Evolutionary conservation across 2,797 vertebrate species (phyloP), one percentile per base, ranked within the genome.

Genomic region (Poecilia wingei): DNA sequence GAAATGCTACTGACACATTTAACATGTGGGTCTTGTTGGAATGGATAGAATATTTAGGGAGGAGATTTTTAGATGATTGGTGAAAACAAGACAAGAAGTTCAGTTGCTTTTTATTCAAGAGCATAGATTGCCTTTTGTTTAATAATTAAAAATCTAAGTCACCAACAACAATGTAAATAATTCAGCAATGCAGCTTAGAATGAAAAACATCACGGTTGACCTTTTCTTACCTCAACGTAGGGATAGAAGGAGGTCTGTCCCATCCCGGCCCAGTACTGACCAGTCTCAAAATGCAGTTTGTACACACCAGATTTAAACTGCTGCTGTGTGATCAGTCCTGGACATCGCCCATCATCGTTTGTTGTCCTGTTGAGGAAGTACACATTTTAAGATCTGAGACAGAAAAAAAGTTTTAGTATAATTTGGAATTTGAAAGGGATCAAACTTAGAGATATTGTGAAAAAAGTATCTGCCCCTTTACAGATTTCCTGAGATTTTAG

Each of bases 271-370:
- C 97, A 99, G 84, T 98, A 99, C 36, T 90, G 87, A 0, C 92
- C 94, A 0, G 97, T 98, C 77, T 98, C 97, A 76, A 98, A 99
- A 78, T 3, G 94, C 85, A 99, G 91, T 87, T 96, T 98, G 90
- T 99, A 99, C 85, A 95, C 96, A 75, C 97, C 97, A 0, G 95
- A 55, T 72, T 85, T 88, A 85, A 97, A 96, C 47, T 81, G 87
- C 39, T 95, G 86, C 0, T 84, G 89, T 2, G 91, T 90, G 83
- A 97, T 92, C 31, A 97, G 93, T 49, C 94, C 95, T 2, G 88
- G 94, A 80, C 96, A 97, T 49, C 97, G 96, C 51, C 98, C 98
- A 0, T 98, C 97, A 0, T 22, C 46, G 31, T 97, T 93, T 0
- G 98, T 98, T 31, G 33, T 59, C 73, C 97, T 98, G 84, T 77